Base-by-base conservation (phyloP, 2,888 invertebrate genomes). In the Belgica antarctica region DNA sequence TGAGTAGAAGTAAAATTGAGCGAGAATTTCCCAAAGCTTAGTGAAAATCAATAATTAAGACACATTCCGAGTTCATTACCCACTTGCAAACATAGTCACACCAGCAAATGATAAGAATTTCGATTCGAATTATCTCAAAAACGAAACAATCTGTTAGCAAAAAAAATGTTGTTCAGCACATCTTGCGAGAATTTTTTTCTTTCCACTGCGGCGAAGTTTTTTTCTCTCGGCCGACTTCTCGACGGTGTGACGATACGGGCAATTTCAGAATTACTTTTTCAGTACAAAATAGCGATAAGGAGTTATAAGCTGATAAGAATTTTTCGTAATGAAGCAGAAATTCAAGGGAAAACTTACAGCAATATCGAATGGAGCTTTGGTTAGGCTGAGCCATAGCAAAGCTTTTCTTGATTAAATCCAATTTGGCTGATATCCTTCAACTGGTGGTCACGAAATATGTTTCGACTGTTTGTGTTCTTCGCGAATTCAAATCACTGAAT, bases 281-380 rank as follows among this genome's bases (percentile, higher is more conserved):
- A 19, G 2, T 31, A 12, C 15, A n/a, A n/a, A n/a, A n/a, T n/a
- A 2, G 52, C 52, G 68, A 68, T 68, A 68, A 68, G 68, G 57
- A 57, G 57, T 47, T 41, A 41, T 65, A 59, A 25, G 61, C 70
- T 70, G 59, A 59, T 70, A 70, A 70, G 61, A 70, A 70, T 59
- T 68, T 66, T 24, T 59, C 31, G 12, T 31, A 65, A 41, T 22
- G 46, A 15, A 24, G 25, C 27, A 47, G 27, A 34, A 24, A 17
- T 19, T 61, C n/a, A 25, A 25, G 24, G 24, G 31, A 12, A 57
- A 15, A 79, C 80, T 80, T 80, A 80, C 80, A 80, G 75, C 80
- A 80, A 76, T 80, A 80, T 75, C 80, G 75, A 57, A 80, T 80
- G 69, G 80, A 79, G 73, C 80, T 80, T 73, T 79, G 80, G 75